Base-by-base conservation (phyloP, 2,113 vertebrate genomes). In the Aviceda subcristata region DNA sequence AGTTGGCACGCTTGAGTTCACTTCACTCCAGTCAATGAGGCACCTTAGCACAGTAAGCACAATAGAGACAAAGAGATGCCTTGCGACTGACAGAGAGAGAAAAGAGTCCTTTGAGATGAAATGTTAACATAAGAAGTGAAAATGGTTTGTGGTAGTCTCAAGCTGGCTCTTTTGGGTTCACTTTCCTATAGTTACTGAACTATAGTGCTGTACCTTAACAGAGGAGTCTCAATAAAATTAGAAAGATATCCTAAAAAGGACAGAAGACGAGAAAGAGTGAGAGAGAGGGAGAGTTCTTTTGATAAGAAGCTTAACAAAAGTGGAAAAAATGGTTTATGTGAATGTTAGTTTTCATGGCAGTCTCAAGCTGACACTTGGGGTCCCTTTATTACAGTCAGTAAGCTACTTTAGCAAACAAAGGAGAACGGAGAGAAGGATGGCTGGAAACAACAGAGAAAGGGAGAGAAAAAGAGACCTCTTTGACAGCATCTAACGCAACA, bases 61-160 rank as follows among this genome's bases (percentile, higher is more conserved):
- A 97, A 95, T 97, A 97, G 98, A 98, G 98, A 98, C 98, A 98
- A 98, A 98, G 98, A 97, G 86, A 95, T 96, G 93, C 97, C 98
- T 98, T 98, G 97, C 97, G 97, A 97, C 98, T 98, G 97, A 95
- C 94, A 94, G 95, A 97, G 97, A 98, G 97, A 98, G 98, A 98
- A 98, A 97, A 98, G 97, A 98, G 97, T 96, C 96, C 97, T 98
- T 98, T 98, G 98, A 98, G 98, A 98, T 98, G 98, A 98, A 98
- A 98, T 98, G 98, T 97, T 98, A 97, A 98, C 97, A 89, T 98
- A 98, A 98, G 98, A 98, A 98, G 98, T 95, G 84, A 98, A 98
- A 98, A 98, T 98, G 98, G 98, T 97, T 98, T 98, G 97, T 97
- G 98, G 95, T 97, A 98, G 97, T 98, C 83, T 94, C 97, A 98